These are phyloP conservation scores for Drosophila mimetica DNA, from an alignment of 2,888 invertebrate genomes.

Conservation along the genomic window DNA sequence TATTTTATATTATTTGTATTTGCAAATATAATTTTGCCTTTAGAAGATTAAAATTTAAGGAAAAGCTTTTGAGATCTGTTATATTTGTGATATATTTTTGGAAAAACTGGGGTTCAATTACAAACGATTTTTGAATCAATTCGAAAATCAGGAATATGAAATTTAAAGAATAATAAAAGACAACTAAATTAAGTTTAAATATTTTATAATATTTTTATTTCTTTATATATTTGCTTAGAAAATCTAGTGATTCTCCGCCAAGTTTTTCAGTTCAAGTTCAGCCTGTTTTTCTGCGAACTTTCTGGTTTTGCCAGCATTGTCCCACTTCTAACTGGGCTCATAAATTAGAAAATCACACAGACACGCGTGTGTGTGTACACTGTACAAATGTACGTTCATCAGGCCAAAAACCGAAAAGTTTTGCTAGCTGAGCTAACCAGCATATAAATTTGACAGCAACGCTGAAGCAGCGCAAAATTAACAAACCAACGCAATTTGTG, in stretches of 20 bases:
- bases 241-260: background rate
- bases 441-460: constrained; percentile 71
- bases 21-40: background rate
- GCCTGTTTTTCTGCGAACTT: background rate
- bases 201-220: background rate
- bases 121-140: no score
- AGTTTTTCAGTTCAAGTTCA: background rate
- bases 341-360: constrained; percentile 64
- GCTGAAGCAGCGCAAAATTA: constrained; percentile 57
- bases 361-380: constrained; percentile 23
- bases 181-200: no score
- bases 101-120: no score
- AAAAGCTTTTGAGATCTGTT: no score
- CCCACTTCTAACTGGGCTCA: constrained; percentile 56
- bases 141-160: no score
- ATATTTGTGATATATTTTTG: no score
- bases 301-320: constrained; percentile 30
- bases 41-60: no score
- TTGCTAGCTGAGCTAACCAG: constrained; percentile 60
- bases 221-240: background rate
- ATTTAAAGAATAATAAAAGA: no score
- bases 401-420: constrained; percentile 54
- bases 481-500: constrained; percentile 72
- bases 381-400: constrained; percentile 53
- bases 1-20: background rate